Evolutionary conservation across 1,140 invertebrate genomes (phyloP), one percentile per base, ranked within the genome.

Genomic region (Neoseiulus cucumeris): DNA sequence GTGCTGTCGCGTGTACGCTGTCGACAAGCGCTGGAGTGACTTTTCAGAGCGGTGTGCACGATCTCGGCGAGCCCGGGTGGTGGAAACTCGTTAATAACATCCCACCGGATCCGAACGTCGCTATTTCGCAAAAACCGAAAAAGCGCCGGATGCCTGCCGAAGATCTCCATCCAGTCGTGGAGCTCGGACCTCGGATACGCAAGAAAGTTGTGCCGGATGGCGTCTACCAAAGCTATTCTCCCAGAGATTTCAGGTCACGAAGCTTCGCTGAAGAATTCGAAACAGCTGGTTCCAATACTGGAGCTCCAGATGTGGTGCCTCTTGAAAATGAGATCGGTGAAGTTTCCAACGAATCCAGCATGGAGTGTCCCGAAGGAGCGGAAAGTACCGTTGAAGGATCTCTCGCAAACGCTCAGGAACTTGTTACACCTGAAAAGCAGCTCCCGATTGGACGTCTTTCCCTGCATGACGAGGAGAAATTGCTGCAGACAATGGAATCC

Each of bases 41-140:
- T n/a, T 59, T 59, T 25, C 51, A 59, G 33, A 59, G 51, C 33
- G 51, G 51, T 18, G 22, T 59, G 17, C 14, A 25, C 51, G 51
- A 59, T 17, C 14, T 59, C 33, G 51, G 33, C 4, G 51, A 59
- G 51, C 51, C 25, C 14, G 51, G 51, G 1, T 59, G 51, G 51
- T 59, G 51, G 51, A 59, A 59, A 33, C 51, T 59, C 51, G 22
- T 59, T 20, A 33, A 59, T 14, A 59, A 59, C 22, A 33, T 59
- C 1, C 17, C 51, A 2, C 51, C 51, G 33, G 51, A 59, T 59
- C 51, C 51, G 12, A 59, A 59, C 17, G 33, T 29, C 22, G 25
- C 51, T 1, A 59, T 25, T 29, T 33, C 51, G 22, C 51, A 59
- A 28, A 22, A 28, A 14, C 45, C 45, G 17, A 59, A 59, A 20